Conservation (phyloP, 2,113 vertebrate species). For the Arvicanthis niloticus region DNA sequence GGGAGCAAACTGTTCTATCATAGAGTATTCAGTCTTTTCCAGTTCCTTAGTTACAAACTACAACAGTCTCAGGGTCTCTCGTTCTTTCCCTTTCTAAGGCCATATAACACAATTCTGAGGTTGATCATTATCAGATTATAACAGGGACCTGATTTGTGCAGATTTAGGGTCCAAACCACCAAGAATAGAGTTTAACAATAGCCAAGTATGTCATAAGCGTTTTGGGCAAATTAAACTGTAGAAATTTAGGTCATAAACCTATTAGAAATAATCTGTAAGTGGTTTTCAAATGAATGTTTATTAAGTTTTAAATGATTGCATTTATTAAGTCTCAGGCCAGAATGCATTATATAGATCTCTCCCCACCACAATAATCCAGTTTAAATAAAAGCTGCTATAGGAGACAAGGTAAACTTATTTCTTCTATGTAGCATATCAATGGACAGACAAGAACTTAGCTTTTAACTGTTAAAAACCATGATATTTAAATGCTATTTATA, state of each 20-base stretch:
- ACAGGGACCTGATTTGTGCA: background rate
- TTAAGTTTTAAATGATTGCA: slow-evolving; percentile 43
- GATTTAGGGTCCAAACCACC: background rate
- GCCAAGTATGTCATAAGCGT: background rate
- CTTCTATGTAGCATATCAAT: background rate
- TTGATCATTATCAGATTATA: background rate
- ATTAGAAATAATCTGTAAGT: slow-evolving; percentile 23
- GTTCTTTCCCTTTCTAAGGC: slow-evolving; percentile 18
- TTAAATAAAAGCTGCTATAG: background rate
- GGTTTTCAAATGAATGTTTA: background rate
- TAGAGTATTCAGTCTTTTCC: too few relatives aligned
- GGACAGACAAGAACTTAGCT: slow-evolving; percentile 3
- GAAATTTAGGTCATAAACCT: background rate
- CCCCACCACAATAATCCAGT: background rate
- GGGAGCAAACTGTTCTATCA: too few relatives aligned
- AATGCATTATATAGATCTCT: background rate
- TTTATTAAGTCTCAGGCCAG: background rate
- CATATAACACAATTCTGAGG: background rate
- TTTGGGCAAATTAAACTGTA: slow-evolving; percentile 48
- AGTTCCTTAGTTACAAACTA: background rate
- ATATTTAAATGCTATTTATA: slow-evolving; percentile 49
- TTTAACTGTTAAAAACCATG: background rate
- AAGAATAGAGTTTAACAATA: background rate
- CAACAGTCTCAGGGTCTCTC: background rate
- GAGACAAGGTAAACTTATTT: background rate